Evolutionary conservation across 2,888 invertebrate genomes (phyloP).

Genomic region (Tachina fera): DNA sequence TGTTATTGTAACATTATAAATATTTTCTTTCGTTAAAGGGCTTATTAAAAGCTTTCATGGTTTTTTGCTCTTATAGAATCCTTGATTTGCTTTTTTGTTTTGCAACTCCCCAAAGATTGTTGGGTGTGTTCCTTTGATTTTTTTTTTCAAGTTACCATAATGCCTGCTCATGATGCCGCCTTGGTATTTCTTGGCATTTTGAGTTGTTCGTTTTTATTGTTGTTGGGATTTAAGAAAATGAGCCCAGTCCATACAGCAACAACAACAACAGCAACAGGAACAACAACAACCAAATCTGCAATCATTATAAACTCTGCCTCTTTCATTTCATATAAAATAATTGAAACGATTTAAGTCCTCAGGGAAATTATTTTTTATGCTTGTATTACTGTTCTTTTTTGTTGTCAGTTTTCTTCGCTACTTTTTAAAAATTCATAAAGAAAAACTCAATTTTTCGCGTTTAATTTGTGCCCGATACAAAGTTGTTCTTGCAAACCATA

Average conservation of each 20-base stretch:
- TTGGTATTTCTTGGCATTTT: slow-evolving; percentile 13
- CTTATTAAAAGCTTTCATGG: slow-evolving; percentile 5
- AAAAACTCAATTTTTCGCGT: slow-evolving; percentile 54
- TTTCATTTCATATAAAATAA: slow-evolving; percentile 53
- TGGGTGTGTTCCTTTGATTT: background rate
- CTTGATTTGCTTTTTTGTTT: background rate
- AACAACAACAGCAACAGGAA: slow-evolving; percentile 20
- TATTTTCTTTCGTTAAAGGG: background rate
- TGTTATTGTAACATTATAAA: background rate
- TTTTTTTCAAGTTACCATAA: background rate
- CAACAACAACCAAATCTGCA: slow-evolving; percentile 12
- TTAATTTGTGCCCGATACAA: slow-evolving; percentile 40
- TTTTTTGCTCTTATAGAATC: background rate
- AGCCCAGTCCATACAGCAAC: slow-evolving; percentile 22
- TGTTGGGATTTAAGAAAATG: slow-evolving; percentile 40
- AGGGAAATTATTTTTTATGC: slow-evolving; percentile 79
- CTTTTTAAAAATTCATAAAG: slow-evolving; percentile 68
- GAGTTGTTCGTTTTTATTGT: slow-evolving; percentile 10
- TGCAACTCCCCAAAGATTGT: background rate
- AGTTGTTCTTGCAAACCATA: background rate
- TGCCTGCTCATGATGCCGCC: slow-evolving; percentile 8
- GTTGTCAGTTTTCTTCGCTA: background rate
- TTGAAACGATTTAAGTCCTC: slow-evolving; percentile 73
- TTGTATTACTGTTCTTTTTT: slow-evolving; percentile 6
- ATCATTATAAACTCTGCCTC: slow-evolving; percentile 49